These are phyloP conservation scores for Tipula helvola DNA, from an alignment of 2,888 invertebrate species.

Conservation along the genomic window DNA sequence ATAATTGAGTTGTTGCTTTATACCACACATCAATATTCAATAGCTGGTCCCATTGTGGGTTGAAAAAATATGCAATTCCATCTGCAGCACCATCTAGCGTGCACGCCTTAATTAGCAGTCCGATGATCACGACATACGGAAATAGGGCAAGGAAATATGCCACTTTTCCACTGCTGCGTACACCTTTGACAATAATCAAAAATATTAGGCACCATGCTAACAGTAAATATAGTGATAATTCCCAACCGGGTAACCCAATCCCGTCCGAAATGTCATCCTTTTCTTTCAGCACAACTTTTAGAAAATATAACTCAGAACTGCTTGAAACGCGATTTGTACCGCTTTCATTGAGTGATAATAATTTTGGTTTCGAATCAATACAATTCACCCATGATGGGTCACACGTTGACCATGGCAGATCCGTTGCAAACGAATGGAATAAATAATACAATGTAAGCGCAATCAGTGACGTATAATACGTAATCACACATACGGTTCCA, in stretches of 20 bases:
- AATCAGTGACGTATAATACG: slow-evolving; percentile 66
- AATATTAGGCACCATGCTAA: slow-evolving; percentile 57
- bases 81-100: slow-evolving; percentile 55
- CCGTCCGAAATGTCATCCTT: slow-evolving; percentile 31
- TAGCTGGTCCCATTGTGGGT: slow-evolving; percentile 65
- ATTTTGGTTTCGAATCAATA: slow-evolving; percentile 22
- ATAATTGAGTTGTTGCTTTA: slow-evolving; percentile 65
- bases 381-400: slow-evolving; percentile 30
- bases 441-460: slow-evolving; percentile 62
- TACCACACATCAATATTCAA: slow-evolving; percentile 63
- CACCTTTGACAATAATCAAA: slow-evolving; percentile 54
- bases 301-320: slow-evolving; percentile 47
- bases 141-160: slow-evolving; percentile 84
- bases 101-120: slow-evolving; percentile 52
- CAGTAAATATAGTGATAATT: slow-evolving; percentile 51
- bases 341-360: neutral
- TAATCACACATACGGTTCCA: slow-evolving; percentile 49
- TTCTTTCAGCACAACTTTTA: slow-evolving; percentile 43
- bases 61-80: slow-evolving; percentile 67
- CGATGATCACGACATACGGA: slow-evolving; percentile 66
- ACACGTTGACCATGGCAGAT: slow-evolving; percentile 63
- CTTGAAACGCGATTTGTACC: slow-evolving; percentile 23
- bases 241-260: slow-evolving; percentile 51
- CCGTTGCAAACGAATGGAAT: slow-evolving; percentile 52
- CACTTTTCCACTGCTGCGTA: slow-evolving; percentile 67